These are phyloP conservation scores for Patella pellucida DNA, from an alignment of 2,888 invertebrate species.

Conservation along the genomic window DNA sequence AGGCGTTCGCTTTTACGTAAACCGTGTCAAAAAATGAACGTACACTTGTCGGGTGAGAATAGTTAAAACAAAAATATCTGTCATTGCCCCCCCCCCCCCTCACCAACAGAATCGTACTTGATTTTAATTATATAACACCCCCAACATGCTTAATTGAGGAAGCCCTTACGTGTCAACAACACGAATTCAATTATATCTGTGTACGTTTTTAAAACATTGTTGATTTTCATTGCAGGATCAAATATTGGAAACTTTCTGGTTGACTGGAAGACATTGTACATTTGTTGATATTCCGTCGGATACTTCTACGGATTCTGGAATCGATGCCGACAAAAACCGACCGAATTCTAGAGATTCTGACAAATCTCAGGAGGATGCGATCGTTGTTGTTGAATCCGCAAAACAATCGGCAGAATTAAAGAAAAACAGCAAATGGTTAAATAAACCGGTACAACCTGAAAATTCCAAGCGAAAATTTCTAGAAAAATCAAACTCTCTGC, in stretches of 20 bases:
- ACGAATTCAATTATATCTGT: too few species aligned
- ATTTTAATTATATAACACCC: too few species aligned
- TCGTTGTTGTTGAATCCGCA: neutral
- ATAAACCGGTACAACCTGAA: neutral
- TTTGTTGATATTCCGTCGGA: constrained; percentile 25
- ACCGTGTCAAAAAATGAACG: too few species aligned
- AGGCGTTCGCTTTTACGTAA: too few species aligned
- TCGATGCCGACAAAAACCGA: constrained; percentile 25
- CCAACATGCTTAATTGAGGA: too few species aligned
- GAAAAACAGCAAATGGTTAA: neutral
- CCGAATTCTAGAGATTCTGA: constrained; percentile 8
- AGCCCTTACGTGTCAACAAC: too few species aligned
- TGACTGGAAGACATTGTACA: constrained; percentile 19
- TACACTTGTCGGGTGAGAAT: too few species aligned
- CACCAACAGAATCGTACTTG: too few species aligned
- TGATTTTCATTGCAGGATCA: constrained; percentile 13
- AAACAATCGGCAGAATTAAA: neutral
- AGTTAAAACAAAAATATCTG: too few species aligned
- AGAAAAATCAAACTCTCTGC: neutral
- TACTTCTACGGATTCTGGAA: constrained; percentile 33
- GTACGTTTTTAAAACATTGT: too few species aligned
- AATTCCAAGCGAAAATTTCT: neutral
- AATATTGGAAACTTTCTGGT: constrained; percentile 25
- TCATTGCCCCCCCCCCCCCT: too few species aligned
- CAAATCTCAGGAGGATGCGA: neutral